Evolutionary conservation across 2,888 invertebrate species (phyloP).

Genomic region (Drosophila algonquin): DNA sequence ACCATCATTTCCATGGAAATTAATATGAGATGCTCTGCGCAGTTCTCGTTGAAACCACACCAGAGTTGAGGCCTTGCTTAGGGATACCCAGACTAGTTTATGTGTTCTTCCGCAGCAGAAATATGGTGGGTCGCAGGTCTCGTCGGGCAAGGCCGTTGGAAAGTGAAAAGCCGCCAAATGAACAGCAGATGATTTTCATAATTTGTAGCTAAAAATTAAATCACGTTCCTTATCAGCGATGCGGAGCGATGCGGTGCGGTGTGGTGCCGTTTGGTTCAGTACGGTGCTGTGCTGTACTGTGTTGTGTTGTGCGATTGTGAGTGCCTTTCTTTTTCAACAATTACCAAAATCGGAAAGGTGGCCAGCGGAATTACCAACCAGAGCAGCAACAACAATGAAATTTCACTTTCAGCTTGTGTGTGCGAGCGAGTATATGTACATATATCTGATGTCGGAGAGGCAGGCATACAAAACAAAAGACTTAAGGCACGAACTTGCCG

Average conservation of each 20-base stretch:
- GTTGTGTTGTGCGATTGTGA: constrained; percentile 45
- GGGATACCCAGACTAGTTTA: constrained; percentile 32
- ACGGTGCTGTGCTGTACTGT: constrained; percentile 13
- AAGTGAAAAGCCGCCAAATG: constrained; percentile 63
- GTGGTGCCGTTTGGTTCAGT: constrained; percentile 20
- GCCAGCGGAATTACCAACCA: constrained; percentile 45
- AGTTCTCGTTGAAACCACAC: constrained; percentile 1
- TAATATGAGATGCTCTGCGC: constrained; percentile 28
- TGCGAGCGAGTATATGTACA: constrained; percentile 11
- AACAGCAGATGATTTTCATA: constrained; percentile 67
- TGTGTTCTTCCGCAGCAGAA: constrained; percentile 28
- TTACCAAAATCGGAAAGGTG: constrained; percentile 68
- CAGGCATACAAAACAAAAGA: constrained; percentile 63
- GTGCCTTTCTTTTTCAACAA: constrained; percentile 78
- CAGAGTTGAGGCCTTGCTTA: constrained; percentile 13
- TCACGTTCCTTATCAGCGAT: constrained; percentile 76
- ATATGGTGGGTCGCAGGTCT: constrained; percentile 11
- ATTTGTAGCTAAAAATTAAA: constrained; percentile 74
- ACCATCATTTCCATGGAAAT: not conserved
- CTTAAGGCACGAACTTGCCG: constrained; percentile 73
- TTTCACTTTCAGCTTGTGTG: constrained; percentile 71
- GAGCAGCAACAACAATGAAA: constrained; percentile 60
- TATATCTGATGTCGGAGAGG: constrained; percentile 1
- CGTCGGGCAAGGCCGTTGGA: constrained; percentile 58
- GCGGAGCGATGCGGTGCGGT: constrained; percentile 22